Percentiles rank a stretch among this genome's conserved stretches.
Evolutionary conservation across 2,888 invertebrate species (phyloP).

Genomic region (Ligdia adustata): DNA sequence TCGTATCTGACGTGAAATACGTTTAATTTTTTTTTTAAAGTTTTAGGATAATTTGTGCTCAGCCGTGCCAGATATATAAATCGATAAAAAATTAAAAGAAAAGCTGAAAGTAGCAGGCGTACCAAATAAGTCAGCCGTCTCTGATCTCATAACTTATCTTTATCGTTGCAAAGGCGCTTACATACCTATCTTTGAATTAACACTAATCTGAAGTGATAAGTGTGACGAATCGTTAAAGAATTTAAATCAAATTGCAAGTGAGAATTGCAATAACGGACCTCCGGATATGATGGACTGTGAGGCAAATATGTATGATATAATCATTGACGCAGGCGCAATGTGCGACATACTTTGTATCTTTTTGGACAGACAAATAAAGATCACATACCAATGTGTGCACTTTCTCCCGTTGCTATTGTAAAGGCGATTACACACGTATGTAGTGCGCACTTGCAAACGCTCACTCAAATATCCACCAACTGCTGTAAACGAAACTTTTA

Average conservation of each 20-base stretch:
- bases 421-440: too few species aligned
- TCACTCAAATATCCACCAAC: too few species aligned
- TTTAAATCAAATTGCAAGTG: constrained; percentile 47
- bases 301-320: constrained; percentile 53
- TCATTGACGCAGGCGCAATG: constrained; percentile 53
- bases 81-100: too few species aligned
- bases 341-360: constrained; percentile 57
- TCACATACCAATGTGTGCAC: constrained; percentile 46
- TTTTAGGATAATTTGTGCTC: too few species aligned
- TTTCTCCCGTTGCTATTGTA: constrained; percentile 33
- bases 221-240: constrained; percentile 46
- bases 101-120: too few species aligned
- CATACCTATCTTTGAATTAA: constrained; percentile 16
- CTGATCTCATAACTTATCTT: constrained; percentile 10
- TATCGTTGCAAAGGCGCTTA: constrained; percentile 14
- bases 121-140: too few species aligned
- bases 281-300: constrained; percentile 40
- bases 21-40: too few species aligned
- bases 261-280: constrained; percentile 55
- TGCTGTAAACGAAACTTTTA: too few species aligned
- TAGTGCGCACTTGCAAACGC: too few species aligned
- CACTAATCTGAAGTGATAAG: constrained; percentile 22
- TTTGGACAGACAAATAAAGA: constrained; percentile 58
- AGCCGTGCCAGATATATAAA: too few species aligned
- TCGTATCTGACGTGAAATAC: too few species aligned